Evolutionary conservation across 2,113 vertebrate species (phyloP), one percentile per base, ranked within the genome.

Genomic region (Erinaceus europaeus): DNA sequence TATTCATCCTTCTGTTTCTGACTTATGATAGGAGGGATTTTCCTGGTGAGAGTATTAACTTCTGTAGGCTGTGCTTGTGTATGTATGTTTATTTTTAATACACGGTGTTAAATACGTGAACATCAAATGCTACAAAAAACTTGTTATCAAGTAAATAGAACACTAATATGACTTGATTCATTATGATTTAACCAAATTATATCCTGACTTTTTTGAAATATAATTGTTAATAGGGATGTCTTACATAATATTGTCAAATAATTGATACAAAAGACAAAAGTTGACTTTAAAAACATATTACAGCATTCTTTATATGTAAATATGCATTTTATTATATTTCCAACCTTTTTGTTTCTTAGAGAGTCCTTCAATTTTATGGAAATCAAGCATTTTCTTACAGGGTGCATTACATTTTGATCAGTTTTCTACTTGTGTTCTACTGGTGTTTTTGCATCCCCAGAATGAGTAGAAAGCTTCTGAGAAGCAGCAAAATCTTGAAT

Each of bases 331-430:
- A 42, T 42, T 76, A 42, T 50, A 86, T 80, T 81, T 71, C 53
- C 34, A 69, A 2, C 12, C 17, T 27, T 59, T 46, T 23, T 29
- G 27, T 42, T 6, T 20, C 13, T 17, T 52, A 68, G 34, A n/a
- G 57, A 75, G 15, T 52, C 18, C 36, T 83, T 82, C 75, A 62
- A 44, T 74, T 84, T 90, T 61, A 90, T 36, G 86, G 61, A 88
- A 75, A 84, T 25, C 81, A 46, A 91, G 90, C 65, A 27, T 73
- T 29, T 92, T 44, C 52, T 90, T 64, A 1, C 20, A 84, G 86
- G n/a, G 46, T 62, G n/a, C 18, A 59, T 10, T 90, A 42, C n/a
- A 4, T 93, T 94, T 92, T 89, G 62, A 34, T 62, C 78, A 91
- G 81, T 71, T 84, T 76, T 52, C 72, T 85, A 14, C 62, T 85